phyloP scores from a whole-genome alignment of 2,888 invertebrate species.

The Dolomedes plantarius region DNA sequence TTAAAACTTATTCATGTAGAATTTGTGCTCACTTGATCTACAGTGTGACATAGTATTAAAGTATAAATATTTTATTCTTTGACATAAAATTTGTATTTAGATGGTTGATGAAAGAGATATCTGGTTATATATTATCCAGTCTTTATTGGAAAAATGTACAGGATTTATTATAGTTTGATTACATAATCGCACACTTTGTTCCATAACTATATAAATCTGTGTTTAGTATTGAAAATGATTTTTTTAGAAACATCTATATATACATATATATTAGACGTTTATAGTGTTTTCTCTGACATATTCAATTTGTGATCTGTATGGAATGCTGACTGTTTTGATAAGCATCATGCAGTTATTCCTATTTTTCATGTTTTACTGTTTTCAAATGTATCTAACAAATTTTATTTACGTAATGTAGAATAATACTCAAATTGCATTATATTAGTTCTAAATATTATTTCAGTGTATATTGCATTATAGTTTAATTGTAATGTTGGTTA shows the following conservation, averaged over 20 bases:
- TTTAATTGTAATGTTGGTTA: slow-evolving; percentile 46
- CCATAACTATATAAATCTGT: slow-evolving; percentile 56
- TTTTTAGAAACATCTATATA: slow-evolving; percentile 62
- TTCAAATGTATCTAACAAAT: slow-evolving; percentile 50
- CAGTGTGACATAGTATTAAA: slow-evolving; percentile 70
- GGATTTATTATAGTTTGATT: slow-evolving; percentile 67
- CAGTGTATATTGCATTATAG: slow-evolving; percentile 44
- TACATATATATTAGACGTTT: slow-evolving; percentile 54
- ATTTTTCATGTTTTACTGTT: slow-evolving; percentile 70
- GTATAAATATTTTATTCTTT: slow-evolving; percentile 72
- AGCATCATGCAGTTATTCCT: slow-evolving; percentile 58
- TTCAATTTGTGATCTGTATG: slow-evolving; percentile 67
- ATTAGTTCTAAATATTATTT: slow-evolving; percentile 44
- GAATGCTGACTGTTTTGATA: slow-evolving; percentile 35
- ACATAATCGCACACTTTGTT: slow-evolving; percentile 69
- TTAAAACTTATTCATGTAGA: slow-evolving; percentile 53
- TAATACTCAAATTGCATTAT: neutral
- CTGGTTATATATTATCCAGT: slow-evolving; percentile 54
- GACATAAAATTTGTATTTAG: slow-evolving; percentile 70
- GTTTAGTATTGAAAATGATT: slow-evolving; percentile 64
- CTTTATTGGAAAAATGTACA: slow-evolving; percentile 39
- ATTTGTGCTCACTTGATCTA: slow-evolving; percentile 61
- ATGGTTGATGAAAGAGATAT: slow-evolving; percentile 30
- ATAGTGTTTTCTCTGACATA: slow-evolving; percentile 65
- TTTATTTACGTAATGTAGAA: slow-evolving; percentile 31